Conservation (phyloP, 2,888 invertebrate genomes). For the Nephrotoma guestfalica region DNA sequence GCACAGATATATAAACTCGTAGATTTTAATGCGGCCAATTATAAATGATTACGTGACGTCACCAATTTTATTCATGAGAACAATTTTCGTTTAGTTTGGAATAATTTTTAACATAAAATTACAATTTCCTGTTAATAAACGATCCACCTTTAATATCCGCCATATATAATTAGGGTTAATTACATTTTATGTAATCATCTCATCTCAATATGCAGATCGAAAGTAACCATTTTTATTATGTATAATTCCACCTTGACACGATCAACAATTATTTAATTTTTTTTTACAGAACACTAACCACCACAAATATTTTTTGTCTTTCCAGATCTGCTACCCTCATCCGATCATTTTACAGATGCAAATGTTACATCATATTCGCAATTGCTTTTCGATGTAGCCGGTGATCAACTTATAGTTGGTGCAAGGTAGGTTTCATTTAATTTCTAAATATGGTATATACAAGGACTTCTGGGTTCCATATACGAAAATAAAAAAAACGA, state of each 20-base stretch:
- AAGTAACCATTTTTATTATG: neutral
- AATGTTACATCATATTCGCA: conserved; percentile 66
- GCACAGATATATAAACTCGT: neutral
- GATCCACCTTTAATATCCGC: neutral
- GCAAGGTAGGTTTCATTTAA: conserved; percentile 52
- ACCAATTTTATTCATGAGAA: neutral
- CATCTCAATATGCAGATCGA: neutral
- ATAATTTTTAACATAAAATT: neutral
- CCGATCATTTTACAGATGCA: conserved; percentile 55
- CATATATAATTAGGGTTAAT: neutral
- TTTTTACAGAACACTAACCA: neutral
- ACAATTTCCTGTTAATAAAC: neutral
- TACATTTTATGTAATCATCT: neutral
- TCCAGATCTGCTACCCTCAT: conserved; percentile 52
- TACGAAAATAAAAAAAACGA: neutral
- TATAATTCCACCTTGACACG: neutral
- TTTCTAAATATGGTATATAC: neutral
- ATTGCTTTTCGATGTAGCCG: conserved; percentile 71
- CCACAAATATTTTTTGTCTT: conserved; percentile 13
- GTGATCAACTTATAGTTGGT: conserved; percentile 78
- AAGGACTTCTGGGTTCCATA: neutral
- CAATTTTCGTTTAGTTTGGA: neutral
- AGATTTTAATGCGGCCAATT: neutral
- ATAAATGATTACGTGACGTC: neutral
- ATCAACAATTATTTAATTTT: neutral